Evolutionary conservation across 2,888 invertebrate genomes (phyloP), one percentile per base, ranked within the genome.

Genomic region (Plagiodera versicolora): DNA sequence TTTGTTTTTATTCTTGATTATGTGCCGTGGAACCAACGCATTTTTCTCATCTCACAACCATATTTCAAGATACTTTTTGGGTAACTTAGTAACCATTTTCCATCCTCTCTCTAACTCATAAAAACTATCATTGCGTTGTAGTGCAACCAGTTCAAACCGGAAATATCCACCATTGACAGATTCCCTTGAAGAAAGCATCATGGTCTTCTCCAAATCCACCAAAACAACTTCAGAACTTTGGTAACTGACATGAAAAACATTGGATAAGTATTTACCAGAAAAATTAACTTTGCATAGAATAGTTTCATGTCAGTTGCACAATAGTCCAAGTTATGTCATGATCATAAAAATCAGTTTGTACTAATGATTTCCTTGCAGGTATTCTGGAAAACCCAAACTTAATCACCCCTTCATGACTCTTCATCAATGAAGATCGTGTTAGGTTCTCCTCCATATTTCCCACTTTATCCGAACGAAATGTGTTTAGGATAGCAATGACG

Each of bases 121-220:
- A 24, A 24, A 24, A 24, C 24, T 24, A 24, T 6, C 6, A 10
- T 55, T 62, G 56, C 64, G 63, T 53, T 59, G 73, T 70, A 73
- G 77, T 77, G 77, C 77, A 77, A 77, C 77, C 77, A 75, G 74
- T 57, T 66, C 60, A 65, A 63, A 74, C 74, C 73, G 73, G 74
- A 65, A 68, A 70, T 73, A 72, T 74, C 74, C 72, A 71, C 72
- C 70, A 75, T 74, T 71, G 69, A 64, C 58, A 68, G 71, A 70
- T 69, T 69, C 74, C 75, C 72, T 72, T 74, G 73, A 74, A 72
- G 71, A 74, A 5, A 45, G 72, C 72, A 72, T 71, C 67, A 53
- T 5, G 6, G 24, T 24, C 28, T 9, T 32, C 32, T 18, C 51
- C 11, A 11, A 32, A 10, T 45, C 56, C 48, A 53, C 47, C 18